Conservation (phyloP, 2,888 invertebrate species). For the Acanthosepion esculentum region DNA sequence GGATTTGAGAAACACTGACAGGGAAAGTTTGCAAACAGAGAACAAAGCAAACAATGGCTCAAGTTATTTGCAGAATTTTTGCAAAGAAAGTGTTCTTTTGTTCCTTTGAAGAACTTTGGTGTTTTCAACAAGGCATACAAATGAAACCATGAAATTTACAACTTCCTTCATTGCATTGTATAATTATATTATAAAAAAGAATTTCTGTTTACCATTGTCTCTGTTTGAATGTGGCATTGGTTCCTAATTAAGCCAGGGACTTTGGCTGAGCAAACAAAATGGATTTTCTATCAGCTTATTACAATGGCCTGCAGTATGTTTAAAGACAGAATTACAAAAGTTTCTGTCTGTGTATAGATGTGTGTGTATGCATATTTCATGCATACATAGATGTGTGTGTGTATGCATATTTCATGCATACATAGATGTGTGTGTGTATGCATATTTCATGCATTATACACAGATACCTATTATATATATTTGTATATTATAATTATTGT, state of each 20-base stretch:
- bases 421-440: too few species aligned
- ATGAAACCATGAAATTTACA: not conserved
- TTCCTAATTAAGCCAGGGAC: not conserved
- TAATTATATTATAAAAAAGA: not conserved
- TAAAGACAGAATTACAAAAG: not conserved
- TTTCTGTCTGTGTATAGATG: not conserved
- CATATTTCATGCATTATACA: too few species aligned
- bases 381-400: too few species aligned
- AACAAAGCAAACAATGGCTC: not conserved
- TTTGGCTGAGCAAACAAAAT: not conserved
- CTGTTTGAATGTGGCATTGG: not conserved
- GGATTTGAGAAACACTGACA: not conserved
- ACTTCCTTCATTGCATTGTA: not conserved
- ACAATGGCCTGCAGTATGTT: not conserved
- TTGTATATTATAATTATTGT: too few species aligned
- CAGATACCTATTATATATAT: too few species aligned
- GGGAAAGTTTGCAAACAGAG: not conserved
- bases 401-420: too few species aligned
- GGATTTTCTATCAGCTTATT: not conserved
- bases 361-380: too few species aligned
- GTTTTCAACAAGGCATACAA: not conserved
- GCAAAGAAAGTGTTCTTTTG: not conserved
- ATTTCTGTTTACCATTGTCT: not conserved
- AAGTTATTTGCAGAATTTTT: not conserved
- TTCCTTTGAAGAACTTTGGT: not conserved